Base-by-base conservation (phyloP, 2,113 vertebrate species). In the Passer montanus region DNA sequence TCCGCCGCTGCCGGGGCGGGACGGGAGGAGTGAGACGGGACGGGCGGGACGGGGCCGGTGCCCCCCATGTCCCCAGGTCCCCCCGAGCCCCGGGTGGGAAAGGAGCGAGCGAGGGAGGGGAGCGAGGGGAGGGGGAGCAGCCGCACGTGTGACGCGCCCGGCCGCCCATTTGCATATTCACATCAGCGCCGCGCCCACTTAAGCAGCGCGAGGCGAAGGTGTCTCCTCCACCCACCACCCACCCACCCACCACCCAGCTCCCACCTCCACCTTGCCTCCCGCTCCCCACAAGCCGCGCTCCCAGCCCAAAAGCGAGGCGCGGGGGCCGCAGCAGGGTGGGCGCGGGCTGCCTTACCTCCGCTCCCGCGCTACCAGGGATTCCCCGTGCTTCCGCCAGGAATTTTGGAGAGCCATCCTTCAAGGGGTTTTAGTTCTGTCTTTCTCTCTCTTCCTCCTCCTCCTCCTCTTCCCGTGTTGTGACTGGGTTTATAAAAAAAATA, bases 371-470 rank as follows among this genome's bases (percentile, higher is more conserved):
- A 87, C 97, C 94, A 91, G 96, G 96, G 94, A 94, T 96, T 94
- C 97, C 97, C 97, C 95, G 93, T 86, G 97, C 90, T 94, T 98
- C 96, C 97, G 95, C 96, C 97, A 94, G 96, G 78, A 97, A 95
- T 97, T 94, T 97, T 97, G 97, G 97, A 98, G 98, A 97, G 80
- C 97, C 98, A 97, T 98, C 98, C 98, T 98, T 98, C 98, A 96
- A 73, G 97, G 98, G 98, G 80, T 97, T 98, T 97, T 95, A 96
- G 92, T 96, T 95, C 89, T 77, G 93, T 89, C 92, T 96, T 93
- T 90, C 92, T 90, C 92, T 83, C 94, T 89, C 95, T 85, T 96
- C 95, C 78, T 95, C 96, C 91, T 98, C 96, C 76, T 66, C 62
- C 91, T 89, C 98, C 98, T 98, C 98, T 98, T 98, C 62, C 97